Evolutionary conservation across 2,797 vertebrate species (phyloP), one percentile per base, ranked within the genome.

Genomic region (Acrossocheilus wenchowensis): DNA sequence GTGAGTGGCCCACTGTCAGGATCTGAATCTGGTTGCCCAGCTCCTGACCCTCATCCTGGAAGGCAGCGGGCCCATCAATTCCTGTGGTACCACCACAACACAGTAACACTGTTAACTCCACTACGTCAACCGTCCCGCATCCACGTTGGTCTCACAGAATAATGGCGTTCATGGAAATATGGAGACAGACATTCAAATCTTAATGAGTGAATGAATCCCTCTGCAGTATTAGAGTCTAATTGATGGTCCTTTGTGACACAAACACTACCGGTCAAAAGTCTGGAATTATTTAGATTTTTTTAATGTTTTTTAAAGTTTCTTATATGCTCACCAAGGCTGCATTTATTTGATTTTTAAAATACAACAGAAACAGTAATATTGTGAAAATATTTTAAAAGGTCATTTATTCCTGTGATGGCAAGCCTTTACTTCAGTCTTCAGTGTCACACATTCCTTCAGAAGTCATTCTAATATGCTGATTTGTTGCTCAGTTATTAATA

Each of bases 21-120:
- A 98, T 98, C 93, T 98, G 98, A 91, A 98, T 96, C 87, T 97
- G 95, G 90, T 94, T 94, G 87, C 92, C 94, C 82, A 93, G 92
- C 91, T 96, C 96, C 91, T 95, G 95, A 87, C 95, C 92, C 12
- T 97, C 97, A 26, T 98, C 97, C 92, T 97, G 97, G 93, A 96
- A 96, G 91, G 96, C 95, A 85, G 95, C 96, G 72, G 96, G 95
- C 91, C 97, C 96, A 89, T 98, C 95, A 89, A 96, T 95, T 80
- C 97, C 98, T 99, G 96, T 82, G 90, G 94, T 87, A 93, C 92
- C 92, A 90, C 85, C 81, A 92, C 87, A 89, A 89, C 68, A 87
- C 5, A 78, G 73, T 77, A 48, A 77, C 78, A 81, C 45, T 57
- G 48, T 78, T 84, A 78, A 81, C 69, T 41, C 75, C 8, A 73